Percentiles rank a stretch among this genome's conserved stretches.
phyloP scores from a whole-genome alignment of 2,797 vertebrate species.

The Pipistrellus nathusii region DNA sequence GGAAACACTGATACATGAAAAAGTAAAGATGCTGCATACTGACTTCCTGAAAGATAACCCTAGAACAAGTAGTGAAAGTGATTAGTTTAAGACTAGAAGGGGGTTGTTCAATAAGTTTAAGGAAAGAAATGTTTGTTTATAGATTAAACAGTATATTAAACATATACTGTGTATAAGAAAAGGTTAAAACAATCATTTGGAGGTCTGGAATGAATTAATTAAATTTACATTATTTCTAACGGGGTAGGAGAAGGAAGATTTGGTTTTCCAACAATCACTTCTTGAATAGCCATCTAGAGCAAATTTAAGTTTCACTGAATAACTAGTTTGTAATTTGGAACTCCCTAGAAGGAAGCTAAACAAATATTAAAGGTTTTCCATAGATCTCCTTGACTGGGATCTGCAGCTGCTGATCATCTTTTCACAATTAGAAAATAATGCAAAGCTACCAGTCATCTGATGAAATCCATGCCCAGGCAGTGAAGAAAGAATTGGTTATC shows the following conservation, averaged over 20 bases:
- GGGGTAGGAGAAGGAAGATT: not conserved
- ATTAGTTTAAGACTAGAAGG: no score
- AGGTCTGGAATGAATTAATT: no score
- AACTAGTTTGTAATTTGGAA: slow-evolving; percentile 34
- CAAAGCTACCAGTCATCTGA: not conserved
- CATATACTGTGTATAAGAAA: no score
- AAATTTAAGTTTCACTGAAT: not conserved
- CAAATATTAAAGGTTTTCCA: not conserved
- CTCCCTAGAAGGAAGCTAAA: slow-evolving; percentile 6
- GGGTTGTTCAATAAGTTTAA: no score
- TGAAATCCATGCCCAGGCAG: not conserved
- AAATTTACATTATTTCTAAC: no score
- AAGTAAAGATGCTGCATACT: no score
- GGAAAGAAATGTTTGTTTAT: no score
- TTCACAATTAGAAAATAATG: slow-evolving; percentile 45
- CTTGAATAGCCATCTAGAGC: not conserved
- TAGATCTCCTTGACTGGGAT: not conserved
- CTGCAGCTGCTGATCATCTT: slow-evolving; percentile 3
- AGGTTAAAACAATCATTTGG: no score
- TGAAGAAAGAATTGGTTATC: not conserved
- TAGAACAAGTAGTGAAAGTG: no score
- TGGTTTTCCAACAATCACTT: not conserved
- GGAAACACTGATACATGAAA: no score
- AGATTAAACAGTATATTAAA: no score
- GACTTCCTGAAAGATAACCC: no score